Evolutionary conservation across 2,888 invertebrate species (phyloP).

Genomic region (Ommatoiulus sabulosus): DNA sequence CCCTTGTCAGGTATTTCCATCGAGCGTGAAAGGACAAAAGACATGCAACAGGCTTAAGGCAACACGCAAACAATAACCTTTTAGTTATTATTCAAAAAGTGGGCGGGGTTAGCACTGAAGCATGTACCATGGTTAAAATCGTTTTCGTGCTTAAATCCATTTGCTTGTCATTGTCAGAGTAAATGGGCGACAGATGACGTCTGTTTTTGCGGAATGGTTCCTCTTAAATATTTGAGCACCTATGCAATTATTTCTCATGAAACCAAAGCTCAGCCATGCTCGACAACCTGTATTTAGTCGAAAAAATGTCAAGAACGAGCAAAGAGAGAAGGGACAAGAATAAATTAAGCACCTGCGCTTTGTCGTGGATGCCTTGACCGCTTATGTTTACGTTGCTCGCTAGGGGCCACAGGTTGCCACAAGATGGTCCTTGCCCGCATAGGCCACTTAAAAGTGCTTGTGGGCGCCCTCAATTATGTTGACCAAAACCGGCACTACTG

Average conservation of each 20-base stretch:
- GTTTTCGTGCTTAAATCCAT: slow-evolving; percentile 38
- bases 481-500: slow-evolving; percentile 2
- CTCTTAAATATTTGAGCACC: slow-evolving; percentile 36
- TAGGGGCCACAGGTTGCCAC: slow-evolving; percentile 36
- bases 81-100: slow-evolving; percentile 26
- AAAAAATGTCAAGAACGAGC: slow-evolving; percentile 11
- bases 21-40: slow-evolving; percentile 17
- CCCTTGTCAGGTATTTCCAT: slow-evolving; percentile 7
- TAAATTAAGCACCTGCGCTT: slow-evolving; percentile 31
- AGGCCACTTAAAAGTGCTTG: slow-evolving; percentile 14
- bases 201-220: not conserved
- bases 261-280: slow-evolving; percentile 25
- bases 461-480: slow-evolving; percentile 36
- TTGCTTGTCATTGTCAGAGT: slow-evolving; percentile 30
- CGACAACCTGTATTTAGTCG: slow-evolving; percentile 22
- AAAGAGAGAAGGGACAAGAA: slow-evolving; percentile 12
- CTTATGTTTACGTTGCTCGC: not conserved
- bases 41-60: not conserved
- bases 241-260: slow-evolving; percentile 30
- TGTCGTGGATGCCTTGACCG: not conserved
- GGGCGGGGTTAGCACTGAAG: slow-evolving; percentile 23
- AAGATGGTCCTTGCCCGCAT: slow-evolving; percentile 18
- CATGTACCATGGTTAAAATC: not conserved
- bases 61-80: slow-evolving; percentile 40
- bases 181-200: slow-evolving; percentile 24